These are phyloP conservation scores for Psittacula derbiana DNA, from an alignment of 2,797 vertebrate genomes.

Conservation along the genomic window DNA sequence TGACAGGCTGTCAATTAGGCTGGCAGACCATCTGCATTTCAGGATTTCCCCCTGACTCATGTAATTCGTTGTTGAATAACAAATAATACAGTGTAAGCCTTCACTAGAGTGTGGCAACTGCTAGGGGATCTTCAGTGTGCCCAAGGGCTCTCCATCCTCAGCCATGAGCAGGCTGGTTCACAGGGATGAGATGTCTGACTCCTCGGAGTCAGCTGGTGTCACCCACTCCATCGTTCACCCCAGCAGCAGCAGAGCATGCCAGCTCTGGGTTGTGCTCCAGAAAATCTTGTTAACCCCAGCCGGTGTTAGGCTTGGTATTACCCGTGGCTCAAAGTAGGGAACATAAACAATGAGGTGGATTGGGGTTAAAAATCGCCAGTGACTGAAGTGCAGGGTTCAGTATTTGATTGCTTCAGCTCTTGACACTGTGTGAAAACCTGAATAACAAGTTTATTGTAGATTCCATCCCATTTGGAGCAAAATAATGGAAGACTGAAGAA, in stretches of 20 bases:
- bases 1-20: neutral
- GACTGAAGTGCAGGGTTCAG: neutral
- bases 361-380: neutral
- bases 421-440: neutral
- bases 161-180: neutral
- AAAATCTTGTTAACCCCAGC: neutral
- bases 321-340: neutral
- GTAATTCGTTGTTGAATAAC: neutral
- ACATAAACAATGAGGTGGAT: neutral
- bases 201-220: neutral
- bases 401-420: neutral
- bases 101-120: neutral
- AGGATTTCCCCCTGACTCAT: neutral
- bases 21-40: neutral
- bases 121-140: neutral
- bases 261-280: neutral
- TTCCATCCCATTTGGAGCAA: neutral
- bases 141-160: neutral
- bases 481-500: neutral
- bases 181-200: accelerated
- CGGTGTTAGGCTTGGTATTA: neutral
- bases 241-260: neutral
- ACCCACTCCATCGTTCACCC: neutral
- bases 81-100: neutral
- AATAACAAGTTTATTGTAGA: neutral